A percentile compares a stretch with the other conserved stretches of the same genome.
These are phyloP conservation scores for Hylomyscus alleni DNA, from an alignment of 2,797 vertebrate genomes.

Conservation along the genomic window DNA sequence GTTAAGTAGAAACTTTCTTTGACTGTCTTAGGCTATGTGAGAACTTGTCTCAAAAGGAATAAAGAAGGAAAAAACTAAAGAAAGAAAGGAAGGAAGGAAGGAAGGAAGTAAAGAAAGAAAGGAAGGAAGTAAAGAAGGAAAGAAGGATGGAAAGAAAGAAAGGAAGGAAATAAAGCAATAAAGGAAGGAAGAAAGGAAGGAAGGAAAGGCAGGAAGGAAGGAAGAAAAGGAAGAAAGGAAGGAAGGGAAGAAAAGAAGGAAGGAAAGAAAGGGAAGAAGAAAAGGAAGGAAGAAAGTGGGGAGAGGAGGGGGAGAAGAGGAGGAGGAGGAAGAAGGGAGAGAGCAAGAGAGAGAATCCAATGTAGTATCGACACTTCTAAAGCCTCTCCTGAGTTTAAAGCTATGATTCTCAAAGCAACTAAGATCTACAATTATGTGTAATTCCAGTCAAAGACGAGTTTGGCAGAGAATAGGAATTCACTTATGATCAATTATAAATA, in stretches of 20 bases:
- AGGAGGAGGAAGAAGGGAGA: too few species aligned
- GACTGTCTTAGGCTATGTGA: neutral
- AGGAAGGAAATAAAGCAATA: too few species aligned
- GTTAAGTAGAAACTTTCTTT: neutral
- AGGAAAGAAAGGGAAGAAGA: neutral
- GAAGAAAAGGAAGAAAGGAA: too few species aligned
- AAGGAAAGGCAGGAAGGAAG: too few species aligned
- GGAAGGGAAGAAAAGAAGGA: too few species aligned
- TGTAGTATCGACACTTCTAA: neutral
- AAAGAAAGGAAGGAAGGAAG: neutral
- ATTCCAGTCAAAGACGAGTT: neutral
- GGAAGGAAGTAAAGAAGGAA: too few species aligned
- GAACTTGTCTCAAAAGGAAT: neutral
- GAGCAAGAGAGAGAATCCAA: neutral
- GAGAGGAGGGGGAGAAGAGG: too few species aligned
- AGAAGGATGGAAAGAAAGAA: too few species aligned
- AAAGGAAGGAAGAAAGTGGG: too few species aligned
- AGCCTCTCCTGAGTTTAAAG: neutral
- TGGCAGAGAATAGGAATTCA: neutral
- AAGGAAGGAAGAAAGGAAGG: too few species aligned
- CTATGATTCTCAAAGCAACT: neutral
- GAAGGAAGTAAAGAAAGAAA: too few species aligned
- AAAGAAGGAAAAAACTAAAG: neutral
- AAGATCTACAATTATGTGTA: neutral
- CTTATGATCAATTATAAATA: constrained; percentile 21